Evolutionary conservation across 1,140 invertebrate genomes (phyloP).

Genomic region (Drosophila suzukii): DNA sequence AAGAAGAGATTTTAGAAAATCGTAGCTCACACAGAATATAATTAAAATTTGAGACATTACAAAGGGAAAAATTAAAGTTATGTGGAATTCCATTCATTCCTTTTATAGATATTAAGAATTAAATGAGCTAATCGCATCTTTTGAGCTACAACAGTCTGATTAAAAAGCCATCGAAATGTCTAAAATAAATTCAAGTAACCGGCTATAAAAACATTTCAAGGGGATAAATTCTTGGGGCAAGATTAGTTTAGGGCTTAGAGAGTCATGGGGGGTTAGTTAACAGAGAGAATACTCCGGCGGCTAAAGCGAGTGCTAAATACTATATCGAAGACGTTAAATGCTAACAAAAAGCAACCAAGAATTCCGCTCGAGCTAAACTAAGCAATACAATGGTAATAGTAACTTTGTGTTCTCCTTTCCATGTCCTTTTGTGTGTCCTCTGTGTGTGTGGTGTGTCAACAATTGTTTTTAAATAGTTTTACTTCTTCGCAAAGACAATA

Average conservation of each 20-base stretch:
- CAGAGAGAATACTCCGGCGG: conserved; percentile 64
- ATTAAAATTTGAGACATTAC: too few species aligned
- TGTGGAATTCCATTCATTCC: background rate
- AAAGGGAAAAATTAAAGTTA: too few species aligned
- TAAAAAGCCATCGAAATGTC: conserved; percentile 1
- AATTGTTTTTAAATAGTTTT: conserved; percentile 65
- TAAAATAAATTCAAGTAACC: conserved; percentile 65
- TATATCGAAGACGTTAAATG: conserved; percentile 60
- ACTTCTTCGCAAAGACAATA: conserved; percentile 79
- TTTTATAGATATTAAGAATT: background rate
- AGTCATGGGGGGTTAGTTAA: conserved; percentile 17
- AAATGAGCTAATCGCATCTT: background rate
- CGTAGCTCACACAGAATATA: too few species aligned
- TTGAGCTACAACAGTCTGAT: background rate
- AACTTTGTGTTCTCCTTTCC: conserved; percentile 67
- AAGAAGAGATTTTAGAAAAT: background rate
- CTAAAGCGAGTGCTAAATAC: conserved; percentile 58
- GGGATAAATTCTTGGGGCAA: conserved; percentile 63
- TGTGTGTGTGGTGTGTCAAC: conserved; percentile 59
- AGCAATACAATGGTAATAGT: conserved; percentile 72
- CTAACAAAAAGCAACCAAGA: conserved; percentile 69
- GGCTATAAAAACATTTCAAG: conserved; percentile 65
- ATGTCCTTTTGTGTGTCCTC: conserved; percentile 26
- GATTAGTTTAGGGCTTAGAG: conserved; percentile 10
- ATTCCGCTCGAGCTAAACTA: conserved; percentile 59